Evolutionary conservation across 92 coral and sea anemone genomes (phyloP).

Genomic region (Ricordea florida): DNA sequence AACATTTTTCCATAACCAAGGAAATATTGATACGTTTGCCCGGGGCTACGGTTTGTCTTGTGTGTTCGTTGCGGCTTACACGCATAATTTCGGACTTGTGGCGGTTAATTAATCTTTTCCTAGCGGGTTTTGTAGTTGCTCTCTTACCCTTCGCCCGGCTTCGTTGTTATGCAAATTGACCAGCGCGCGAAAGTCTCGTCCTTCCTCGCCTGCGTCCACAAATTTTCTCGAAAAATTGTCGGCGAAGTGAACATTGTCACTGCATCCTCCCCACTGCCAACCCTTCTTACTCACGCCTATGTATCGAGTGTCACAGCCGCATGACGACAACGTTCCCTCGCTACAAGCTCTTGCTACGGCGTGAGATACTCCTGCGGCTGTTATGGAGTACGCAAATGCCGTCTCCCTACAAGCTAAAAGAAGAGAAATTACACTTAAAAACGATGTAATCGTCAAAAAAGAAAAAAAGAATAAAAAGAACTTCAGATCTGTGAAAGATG

Average conservation of each 20-base stretch:
- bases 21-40: conserved; percentile 1
- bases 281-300: conserved; percentile 89
- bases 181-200: conserved; percentile 87
- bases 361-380: conserved; percentile 94
- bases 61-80: background rate
- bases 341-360: conserved; percentile 93
- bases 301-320: conserved; percentile 83
- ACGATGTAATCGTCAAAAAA: too few relatives aligned
- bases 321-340: conserved; percentile 71
- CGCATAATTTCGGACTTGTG: background rate
- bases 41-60: background rate
- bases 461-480: too few relatives aligned
- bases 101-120: background rate
- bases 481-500: too few relatives aligned
- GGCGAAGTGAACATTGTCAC: conserved; percentile 95
- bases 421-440: too few relatives aligned
- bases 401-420: conserved; percentile 93
- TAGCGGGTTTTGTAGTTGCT: background rate
- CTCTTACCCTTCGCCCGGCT: conserved; percentile 94
- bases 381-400: conserved; percentile 88
- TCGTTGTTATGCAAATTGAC: conserved; percentile 96
- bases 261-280: conserved; percentile 99
- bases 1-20: background rate
- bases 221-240: conserved; percentile 89
- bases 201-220: conserved; percentile 89